These are phyloP conservation scores for Pseudopodoces humilis DNA, from an alignment of 2,113 vertebrate species.

Conservation along the genomic window DNA sequence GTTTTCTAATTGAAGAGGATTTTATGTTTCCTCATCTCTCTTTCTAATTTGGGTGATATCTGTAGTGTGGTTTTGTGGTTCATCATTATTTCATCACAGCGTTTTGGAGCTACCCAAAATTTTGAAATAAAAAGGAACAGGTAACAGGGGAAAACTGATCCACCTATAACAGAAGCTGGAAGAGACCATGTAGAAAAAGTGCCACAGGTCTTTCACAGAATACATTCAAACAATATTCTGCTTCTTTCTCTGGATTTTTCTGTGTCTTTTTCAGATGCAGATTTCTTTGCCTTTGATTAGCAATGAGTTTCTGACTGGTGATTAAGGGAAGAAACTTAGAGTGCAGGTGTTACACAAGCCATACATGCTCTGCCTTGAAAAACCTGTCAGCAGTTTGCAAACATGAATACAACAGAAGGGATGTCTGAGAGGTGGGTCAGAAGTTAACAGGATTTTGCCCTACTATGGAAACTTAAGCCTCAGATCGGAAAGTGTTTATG, in stretches of 20 bases:
- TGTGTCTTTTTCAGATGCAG: not conserved
- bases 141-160: not conserved
- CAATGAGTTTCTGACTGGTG: not conserved
- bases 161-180: not conserved
- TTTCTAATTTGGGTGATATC: not conserved
- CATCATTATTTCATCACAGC: not conserved
- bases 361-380: not conserved
- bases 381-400: constrained; percentile 63
- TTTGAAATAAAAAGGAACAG: not conserved
- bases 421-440: constrained; percentile 76
- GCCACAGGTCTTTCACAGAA: fast-evolving
- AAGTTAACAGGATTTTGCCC: constrained; percentile 85
- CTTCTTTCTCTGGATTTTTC: not conserved
- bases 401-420: constrained; percentile 64
- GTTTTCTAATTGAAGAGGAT: not conserved
- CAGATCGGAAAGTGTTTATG: constrained; percentile 84
- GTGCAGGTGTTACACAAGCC: not conserved
- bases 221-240: not conserved
- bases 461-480: constrained; percentile 81
- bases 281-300: not conserved
- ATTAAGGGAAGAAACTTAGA: not conserved
- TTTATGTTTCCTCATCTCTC: not conserved
- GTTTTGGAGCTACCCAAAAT: not conserved
- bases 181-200: fast-evolving
- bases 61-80: not conserved